Evolutionary conservation across 2,888 invertebrate species (phyloP).

Genomic region (Leptarthrus brevirostris): DNA sequence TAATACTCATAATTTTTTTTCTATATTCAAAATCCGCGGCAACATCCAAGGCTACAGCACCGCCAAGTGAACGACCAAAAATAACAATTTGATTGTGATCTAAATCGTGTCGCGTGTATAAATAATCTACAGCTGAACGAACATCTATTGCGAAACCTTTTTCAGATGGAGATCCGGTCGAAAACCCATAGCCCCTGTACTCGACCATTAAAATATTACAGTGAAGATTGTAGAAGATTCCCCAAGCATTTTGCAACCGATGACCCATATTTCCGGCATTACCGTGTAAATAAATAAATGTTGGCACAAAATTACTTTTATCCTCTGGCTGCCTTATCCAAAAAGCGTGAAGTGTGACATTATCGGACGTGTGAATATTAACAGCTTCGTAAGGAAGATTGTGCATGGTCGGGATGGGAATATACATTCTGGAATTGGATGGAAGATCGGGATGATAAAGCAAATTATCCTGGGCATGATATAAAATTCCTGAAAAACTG

Average conservation of each 20-base stretch:
- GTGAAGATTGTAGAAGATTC: slow-evolving; percentile 82
- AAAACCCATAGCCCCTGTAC: slow-evolving; percentile 93
- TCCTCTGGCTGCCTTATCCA: slow-evolving; percentile 80
- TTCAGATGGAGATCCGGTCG: slow-evolving; percentile 89
- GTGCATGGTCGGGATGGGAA: slow-evolving; percentile 87
- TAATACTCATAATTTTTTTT: slow-evolving; percentile 84
- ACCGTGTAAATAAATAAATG: slow-evolving; percentile 92
- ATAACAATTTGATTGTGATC: slow-evolving; percentile 86
- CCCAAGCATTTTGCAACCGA: slow-evolving; percentile 87
- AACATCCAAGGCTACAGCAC: slow-evolving; percentile 91
- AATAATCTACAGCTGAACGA: slow-evolving; percentile 85
- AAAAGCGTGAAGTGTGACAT: slow-evolving; percentile 82
- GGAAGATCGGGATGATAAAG: slow-evolving; percentile 92
- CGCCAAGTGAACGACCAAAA: slow-evolving; percentile 89
- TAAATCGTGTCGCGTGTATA: slow-evolving; percentile 83
- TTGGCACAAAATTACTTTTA: slow-evolving; percentile 78
- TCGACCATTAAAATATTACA: slow-evolving; percentile 94
- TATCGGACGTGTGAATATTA: slow-evolving; percentile 80
- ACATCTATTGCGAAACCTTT: slow-evolving; percentile 89
- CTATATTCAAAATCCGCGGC: slow-evolving; percentile 81
- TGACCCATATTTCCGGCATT: slow-evolving; percentile 98
- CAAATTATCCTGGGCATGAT: slow-evolving; percentile 86
- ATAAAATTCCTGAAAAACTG: slow-evolving; percentile 82
- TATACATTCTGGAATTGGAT: slow-evolving; percentile 86
- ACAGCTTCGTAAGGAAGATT: slow-evolving; percentile 89